A percentile compares a stretch with the other conserved stretches of the same genome.
Conservation (phyloP, 2,113 vertebrate species). For the Crypturellus undulatus region DNA sequence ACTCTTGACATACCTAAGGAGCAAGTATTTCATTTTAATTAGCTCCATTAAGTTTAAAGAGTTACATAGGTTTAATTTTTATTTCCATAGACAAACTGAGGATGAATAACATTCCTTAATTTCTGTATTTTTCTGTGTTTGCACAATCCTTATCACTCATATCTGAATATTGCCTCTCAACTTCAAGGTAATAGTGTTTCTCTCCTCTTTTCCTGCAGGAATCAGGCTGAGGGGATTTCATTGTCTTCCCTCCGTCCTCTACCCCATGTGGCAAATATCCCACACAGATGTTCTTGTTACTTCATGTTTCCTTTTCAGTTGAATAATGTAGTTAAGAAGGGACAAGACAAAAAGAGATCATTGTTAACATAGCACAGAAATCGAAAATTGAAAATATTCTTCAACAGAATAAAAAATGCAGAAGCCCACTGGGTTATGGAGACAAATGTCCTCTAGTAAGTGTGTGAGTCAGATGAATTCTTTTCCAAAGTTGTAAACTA, state of each 20-base stretch:
- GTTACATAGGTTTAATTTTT: background rate
- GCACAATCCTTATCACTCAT: background rate
- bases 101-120: background rate
- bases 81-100: background rate
- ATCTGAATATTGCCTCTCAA: background rate
- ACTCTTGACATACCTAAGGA: background rate
- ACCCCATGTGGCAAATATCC: background rate
- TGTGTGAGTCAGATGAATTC: constrained; percentile 49
- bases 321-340: background rate
- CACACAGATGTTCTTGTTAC: background rate
- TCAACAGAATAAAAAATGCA: constrained; percentile 43
- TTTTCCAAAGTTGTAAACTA: background rate
- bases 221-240: background rate
- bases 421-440: constrained; percentile 24
- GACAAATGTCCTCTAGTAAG: constrained; percentile 30
- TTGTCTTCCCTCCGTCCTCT: background rate
- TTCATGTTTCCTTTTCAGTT: background rate
- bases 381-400: background rate
- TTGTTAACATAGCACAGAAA: background rate
- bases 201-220: background rate
- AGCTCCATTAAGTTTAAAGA: background rate
- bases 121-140: background rate
- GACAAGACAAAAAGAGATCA: background rate
- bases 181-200: background rate
- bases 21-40: background rate